Conservation (phyloP, 1,140 invertebrate species). For the Ceratosolen fusciceps region DNA sequence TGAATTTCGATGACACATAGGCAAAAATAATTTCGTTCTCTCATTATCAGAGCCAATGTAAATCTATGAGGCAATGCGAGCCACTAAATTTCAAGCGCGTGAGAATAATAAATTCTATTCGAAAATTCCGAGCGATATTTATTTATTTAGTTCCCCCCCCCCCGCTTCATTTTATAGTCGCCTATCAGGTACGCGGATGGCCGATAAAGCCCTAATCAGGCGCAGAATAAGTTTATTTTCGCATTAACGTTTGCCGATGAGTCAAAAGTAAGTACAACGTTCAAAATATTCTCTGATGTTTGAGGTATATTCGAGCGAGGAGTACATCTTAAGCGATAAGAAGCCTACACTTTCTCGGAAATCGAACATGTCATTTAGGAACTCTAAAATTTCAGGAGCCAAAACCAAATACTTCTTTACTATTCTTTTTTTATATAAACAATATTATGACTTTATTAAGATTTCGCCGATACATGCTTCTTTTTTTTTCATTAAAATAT, state of each 20-base stretch:
- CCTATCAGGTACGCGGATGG: not conserved
- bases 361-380: no score
- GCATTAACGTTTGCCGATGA: not conserved
- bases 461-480: no score
- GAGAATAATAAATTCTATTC: not conserved
- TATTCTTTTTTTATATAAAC: no score
- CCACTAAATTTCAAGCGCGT: not conserved
- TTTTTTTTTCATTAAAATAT: no score
- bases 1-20: not conserved
- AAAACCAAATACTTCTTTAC: no score
- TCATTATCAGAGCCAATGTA: not conserved
- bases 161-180: constrained; percentile 3
- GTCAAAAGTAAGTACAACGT: not conserved
- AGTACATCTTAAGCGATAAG: no score
- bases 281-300: not conserved
- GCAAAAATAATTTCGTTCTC: not conserved
- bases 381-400: no score
- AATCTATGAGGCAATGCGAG: not conserved
- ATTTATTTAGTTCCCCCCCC: no score
- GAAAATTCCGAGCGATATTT: not conserved
- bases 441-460: no score
- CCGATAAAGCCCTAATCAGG: constrained; percentile 1
- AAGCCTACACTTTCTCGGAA: no score
- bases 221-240: not conserved
- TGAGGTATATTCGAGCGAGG: no score